Conservation (phyloP, 2,113 vertebrate genomes). For the Lontra canadensis region DNA sequence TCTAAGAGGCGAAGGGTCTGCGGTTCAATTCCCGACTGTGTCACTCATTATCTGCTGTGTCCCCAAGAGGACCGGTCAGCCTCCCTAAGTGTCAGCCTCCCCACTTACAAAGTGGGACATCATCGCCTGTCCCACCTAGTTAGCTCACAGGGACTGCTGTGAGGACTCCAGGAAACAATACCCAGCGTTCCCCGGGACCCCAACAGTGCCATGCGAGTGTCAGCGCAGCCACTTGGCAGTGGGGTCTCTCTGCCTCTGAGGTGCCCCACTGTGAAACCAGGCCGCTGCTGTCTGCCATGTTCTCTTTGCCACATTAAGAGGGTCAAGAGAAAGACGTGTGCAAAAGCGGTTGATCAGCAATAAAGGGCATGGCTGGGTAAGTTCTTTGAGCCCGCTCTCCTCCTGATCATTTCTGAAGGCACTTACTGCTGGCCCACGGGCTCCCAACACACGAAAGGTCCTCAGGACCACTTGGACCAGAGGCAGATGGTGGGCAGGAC, state of each 20-base stretch:
- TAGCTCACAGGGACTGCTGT: not conserved
- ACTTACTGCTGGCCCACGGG: not conserved
- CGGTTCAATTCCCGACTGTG: not conserved
- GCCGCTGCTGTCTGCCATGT: not conserved
- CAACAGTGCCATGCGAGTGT: not conserved
- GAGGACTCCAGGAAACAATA: not conserved
- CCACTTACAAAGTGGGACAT: not conserved
- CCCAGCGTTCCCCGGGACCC: not conserved
- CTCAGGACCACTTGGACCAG: not conserved
- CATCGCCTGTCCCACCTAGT: not conserved
- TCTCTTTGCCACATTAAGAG: not conserved
- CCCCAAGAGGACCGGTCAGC: not conserved
- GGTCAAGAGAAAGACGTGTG: not conserved
- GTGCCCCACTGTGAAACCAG: too few relatives aligned
- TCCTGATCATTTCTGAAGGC: not conserved
- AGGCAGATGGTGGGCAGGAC: not conserved
- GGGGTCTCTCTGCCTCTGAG: not conserved
- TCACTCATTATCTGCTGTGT: not conserved
- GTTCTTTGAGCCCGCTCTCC: not conserved
- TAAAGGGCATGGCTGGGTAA: not conserved
- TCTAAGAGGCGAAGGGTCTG: not conserved
- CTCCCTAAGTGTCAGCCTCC: not conserved
- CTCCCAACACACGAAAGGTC: not conserved
- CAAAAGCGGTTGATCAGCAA: not conserved
- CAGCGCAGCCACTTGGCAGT: not conserved